phyloP scores from a whole-genome alignment of 2,888 invertebrate genomes.

The Melieria crassipennis region DNA sequence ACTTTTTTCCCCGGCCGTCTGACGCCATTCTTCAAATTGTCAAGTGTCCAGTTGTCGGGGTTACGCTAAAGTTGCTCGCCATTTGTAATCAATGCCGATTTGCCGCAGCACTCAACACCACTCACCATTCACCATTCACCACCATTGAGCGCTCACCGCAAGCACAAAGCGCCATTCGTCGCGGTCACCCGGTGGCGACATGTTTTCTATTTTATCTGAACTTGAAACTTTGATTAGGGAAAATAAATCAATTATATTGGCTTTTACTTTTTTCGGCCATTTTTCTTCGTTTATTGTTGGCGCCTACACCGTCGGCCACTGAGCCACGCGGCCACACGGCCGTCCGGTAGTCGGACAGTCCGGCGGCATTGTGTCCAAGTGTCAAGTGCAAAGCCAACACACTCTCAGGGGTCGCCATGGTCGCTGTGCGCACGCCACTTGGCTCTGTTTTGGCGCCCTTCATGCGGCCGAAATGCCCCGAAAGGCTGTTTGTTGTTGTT shows the following conservation, averaged over 20 bases:
- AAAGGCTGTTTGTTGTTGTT: too few species aligned
- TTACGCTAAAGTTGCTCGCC: neutral
- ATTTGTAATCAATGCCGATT: neutral
- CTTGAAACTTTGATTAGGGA: conserved; percentile 27
- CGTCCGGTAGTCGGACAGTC: neutral
- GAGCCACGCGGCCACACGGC: too few species aligned
- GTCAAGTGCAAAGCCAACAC: conserved; percentile 35
- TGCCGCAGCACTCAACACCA: neutral
- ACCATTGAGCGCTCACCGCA: neutral
- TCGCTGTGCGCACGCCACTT: too few species aligned
- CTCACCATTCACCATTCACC: neutral
- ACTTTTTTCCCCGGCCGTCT: too few species aligned
- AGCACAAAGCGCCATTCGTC: neutral
- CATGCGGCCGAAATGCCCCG: too few species aligned
- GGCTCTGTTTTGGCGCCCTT: too few species aligned
- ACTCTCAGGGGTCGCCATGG: conserved; percentile 25
- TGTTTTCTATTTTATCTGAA: conserved; percentile 24
- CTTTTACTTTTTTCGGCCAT: conserved; percentile 10
- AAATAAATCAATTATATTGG: conserved; percentile 32
- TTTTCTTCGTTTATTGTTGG: neutral
- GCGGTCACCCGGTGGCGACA: neutral
- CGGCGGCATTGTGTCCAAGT: conserved; percentile 3
- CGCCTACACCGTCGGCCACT: neutral
- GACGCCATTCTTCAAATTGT: too few species aligned
- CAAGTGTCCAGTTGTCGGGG: neutral